These are phyloP conservation scores for Ictidomys tridecemlineatus DNA, from an alignment of 2,113 vertebrate genomes.

Conservation along the genomic window DNA sequence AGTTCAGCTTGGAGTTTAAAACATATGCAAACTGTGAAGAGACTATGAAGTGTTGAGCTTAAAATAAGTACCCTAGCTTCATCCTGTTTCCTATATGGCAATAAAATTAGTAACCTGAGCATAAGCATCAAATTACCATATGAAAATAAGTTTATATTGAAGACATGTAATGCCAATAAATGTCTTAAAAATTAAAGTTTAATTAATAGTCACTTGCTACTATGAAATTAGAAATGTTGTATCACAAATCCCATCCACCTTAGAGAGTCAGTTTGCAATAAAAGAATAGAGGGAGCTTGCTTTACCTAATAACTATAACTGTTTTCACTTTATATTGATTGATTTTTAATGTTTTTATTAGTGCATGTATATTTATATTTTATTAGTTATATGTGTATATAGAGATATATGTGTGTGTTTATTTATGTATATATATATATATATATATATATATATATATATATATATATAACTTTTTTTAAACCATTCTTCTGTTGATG, in stretches of 20 bases:
- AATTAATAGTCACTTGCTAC: not conserved
- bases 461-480: too few relatives aligned
- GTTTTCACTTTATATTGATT: not conserved
- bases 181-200: not conserved
- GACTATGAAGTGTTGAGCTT: not conserved
- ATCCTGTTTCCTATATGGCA: not conserved
- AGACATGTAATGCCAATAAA: not conserved
- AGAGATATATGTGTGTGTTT: too few relatives aligned
- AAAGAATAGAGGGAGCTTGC: not conserved
- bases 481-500: too few relatives aligned
- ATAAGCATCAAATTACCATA: not conserved
- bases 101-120: slow-evolving; percentile 4
- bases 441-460: too few relatives aligned
- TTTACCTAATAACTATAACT: slow-evolving; percentile 2
- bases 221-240: not conserved
- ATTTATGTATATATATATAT: too few relatives aligned
- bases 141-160: not conserved
- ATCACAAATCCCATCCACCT: not conserved
- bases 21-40: not conserved
- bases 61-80: not conserved
- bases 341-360: too few relatives aligned
- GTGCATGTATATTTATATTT: too few relatives aligned
- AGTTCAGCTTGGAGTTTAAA: not conserved
- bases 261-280: not conserved
- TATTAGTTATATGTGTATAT: too few relatives aligned